Evolutionary conservation across 2,113 vertebrate genomes (phyloP).

Genomic region (Sturnira hondurensis): DNA sequence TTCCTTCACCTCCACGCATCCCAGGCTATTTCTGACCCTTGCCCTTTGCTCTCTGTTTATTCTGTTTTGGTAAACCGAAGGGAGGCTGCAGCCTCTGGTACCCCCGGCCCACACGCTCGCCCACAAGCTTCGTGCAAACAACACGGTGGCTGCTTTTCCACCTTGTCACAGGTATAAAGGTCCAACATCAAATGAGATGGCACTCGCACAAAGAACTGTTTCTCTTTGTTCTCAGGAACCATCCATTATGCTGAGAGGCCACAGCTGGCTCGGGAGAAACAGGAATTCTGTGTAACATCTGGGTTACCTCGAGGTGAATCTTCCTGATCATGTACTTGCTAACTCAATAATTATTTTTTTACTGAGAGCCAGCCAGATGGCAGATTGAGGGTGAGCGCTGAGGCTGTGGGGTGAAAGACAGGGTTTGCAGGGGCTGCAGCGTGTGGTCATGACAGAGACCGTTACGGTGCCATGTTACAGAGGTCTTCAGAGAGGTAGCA

Average conservation of each 20-base stretch:
- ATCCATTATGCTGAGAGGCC: not conserved
- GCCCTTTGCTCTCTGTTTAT: not conserved
- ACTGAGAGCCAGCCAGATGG: not conserved
- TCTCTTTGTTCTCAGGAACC: not conserved
- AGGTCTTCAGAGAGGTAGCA: not conserved
- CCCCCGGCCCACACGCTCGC: rapidly evolving
- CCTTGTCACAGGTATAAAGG: not conserved
- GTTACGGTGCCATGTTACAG: rapidly evolving
- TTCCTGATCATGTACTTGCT: not conserved
- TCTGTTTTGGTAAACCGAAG: conserved; percentile 1
- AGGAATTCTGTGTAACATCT: not conserved
- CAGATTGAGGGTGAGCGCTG: not conserved
- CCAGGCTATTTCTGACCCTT: conserved; percentile 52
- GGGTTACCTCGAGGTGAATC: not conserved
- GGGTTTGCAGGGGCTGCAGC: rapidly evolving
- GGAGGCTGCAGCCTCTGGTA: not conserved
- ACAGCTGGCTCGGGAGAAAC: not conserved
- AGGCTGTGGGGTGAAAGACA: too few species aligned
- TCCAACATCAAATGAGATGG: not conserved
- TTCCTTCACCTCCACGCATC: conserved; percentile 17
- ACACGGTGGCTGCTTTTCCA: not conserved
- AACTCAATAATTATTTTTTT: not conserved
- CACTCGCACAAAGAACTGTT: not conserved
- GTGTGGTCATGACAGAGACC: rapidly evolving
- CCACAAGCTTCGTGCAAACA: not conserved